phyloP scores from a whole-genome alignment of 1,140 invertebrate species.

The Bombus superbus region DNA sequence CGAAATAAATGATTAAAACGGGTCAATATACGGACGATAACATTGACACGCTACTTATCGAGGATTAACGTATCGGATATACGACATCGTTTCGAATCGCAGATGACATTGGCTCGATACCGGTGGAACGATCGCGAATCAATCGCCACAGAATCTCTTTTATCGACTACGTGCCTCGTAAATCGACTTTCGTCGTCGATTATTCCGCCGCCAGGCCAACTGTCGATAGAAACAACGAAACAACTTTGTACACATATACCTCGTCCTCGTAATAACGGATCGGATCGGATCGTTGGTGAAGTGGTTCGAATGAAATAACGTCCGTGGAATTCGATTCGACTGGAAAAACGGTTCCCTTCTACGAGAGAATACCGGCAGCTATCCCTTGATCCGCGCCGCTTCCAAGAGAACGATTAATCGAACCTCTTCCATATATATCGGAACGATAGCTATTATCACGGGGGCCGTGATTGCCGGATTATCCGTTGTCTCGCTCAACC shows the following conservation, averaged over 20 bases:
- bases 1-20: background rate
- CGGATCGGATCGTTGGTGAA: background rate
- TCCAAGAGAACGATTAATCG: constrained; percentile 40
- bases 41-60: background rate
- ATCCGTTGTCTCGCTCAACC: constrained; percentile 47
- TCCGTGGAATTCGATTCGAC: background rate
- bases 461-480: constrained; percentile 54
- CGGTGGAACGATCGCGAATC: background rate
- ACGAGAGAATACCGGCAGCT: background rate
- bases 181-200: background rate
- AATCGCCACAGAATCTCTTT: background rate
- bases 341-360: background rate
- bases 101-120: background rate
- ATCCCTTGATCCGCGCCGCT: background rate
- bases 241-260: background rate
- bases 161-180: background rate
- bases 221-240: constrained; percentile 3
- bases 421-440: constrained; percentile 25
- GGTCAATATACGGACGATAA: background rate
- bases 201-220: background rate
- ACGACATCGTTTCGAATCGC: background rate
- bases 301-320: background rate
- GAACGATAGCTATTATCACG: constrained; percentile 13
- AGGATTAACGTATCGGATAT: background rate
- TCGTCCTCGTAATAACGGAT: background rate